Conservation (phyloP, 2,797 vertebrate genomes). For the Paramormyrops hopkinsi region DNA sequence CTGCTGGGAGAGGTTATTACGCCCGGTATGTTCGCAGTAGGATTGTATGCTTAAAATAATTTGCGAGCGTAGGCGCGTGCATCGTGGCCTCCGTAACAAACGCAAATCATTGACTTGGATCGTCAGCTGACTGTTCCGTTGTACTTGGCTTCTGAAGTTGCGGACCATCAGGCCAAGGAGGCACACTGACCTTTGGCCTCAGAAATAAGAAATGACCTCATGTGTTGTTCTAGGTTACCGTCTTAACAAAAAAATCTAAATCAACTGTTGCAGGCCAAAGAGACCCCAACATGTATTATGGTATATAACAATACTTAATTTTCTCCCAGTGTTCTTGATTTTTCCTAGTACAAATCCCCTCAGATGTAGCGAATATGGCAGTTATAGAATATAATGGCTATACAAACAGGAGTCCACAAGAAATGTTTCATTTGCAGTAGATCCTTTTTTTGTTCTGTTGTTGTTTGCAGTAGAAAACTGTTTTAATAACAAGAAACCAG, state of each 20-base stretch:
- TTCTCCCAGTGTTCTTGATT: slow-evolving; percentile 19
- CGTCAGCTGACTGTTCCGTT: slow-evolving; percentile 50
- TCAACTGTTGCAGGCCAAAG: slow-evolving; percentile 52
- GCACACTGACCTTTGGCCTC: slow-evolving; percentile 57
- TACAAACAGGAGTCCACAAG: background rate
- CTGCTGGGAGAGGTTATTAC: slow-evolving; percentile 45
- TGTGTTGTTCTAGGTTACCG: slow-evolving; percentile 29
- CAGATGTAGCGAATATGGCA: slow-evolving; percentile 28
- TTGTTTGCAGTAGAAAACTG: background rate
- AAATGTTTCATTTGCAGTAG: background rate
- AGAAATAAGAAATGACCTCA: slow-evolving; percentile 40
- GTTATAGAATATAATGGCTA: slow-evolving; percentile 15
- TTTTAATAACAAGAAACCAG: background rate
- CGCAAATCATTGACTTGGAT: slow-evolving; percentile 65
- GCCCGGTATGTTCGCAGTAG: slow-evolving; percentile 46
- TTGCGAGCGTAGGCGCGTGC: slow-evolving; percentile 61
- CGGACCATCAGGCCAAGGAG: slow-evolving; percentile 46
- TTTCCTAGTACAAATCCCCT: slow-evolving; percentile 16
- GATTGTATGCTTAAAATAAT: slow-evolving; percentile 59
- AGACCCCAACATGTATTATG: slow-evolving; percentile 1
- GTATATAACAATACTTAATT: slow-evolving; percentile 19
- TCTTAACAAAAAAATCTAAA: slow-evolving; percentile 43
- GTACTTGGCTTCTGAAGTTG: slow-evolving; percentile 47
- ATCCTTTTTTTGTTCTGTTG: background rate
- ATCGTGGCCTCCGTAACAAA: slow-evolving; percentile 52